Base-by-base conservation (phyloP, 1,140 invertebrate species). In the Maconellicoccus hirsutus region DNA sequence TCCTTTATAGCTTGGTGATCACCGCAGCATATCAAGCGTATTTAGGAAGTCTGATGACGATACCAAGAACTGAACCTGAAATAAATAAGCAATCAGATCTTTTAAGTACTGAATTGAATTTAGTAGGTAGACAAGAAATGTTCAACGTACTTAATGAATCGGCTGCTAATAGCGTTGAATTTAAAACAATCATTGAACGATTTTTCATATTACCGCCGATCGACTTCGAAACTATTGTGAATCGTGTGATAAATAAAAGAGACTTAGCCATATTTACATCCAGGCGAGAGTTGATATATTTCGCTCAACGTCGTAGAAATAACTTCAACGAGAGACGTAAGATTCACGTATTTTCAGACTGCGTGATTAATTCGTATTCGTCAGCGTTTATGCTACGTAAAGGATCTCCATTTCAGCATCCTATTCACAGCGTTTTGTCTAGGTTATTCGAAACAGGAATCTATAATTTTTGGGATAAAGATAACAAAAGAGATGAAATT, bases 31-130 rank as follows among this genome's bases (percentile, higher is more conserved):
- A 77, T 39, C 72, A 74, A 23, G 75, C 76, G 1, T 73, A 75
- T n/a, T 70, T 77, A 29, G 76, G 76, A 1, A 77, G 76, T 73
- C 52, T 77, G 12, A 75, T 76, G 19, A 77, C 76, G 1, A 74
- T 76, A 16, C 76, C 76, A 23, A 70, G 73, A n/a, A 70, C 72
- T 16, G 71, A 70, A 16, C 61, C 72, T 8, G 75, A 77, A 39
- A 73, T 77, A 0, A 70, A 76, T 22, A 71, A 66, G n/a, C 72
- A 72, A 59, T 23, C 33, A 12, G 70, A 75, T 3, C 19, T 77
- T 1, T 26, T 77, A 14, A 70, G 73, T 16, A 75, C 75, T 1
- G 70, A 74, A 21, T 71, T 77, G 10, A 73, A 72, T 21, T 71
- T 77, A 4, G 74, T 70, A 0, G 76, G 76, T 1, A 69, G 73